These are phyloP conservation scores for Autographa pulchrina DNA, from an alignment of 2,888 invertebrate species.

Conservation along the genomic window DNA sequence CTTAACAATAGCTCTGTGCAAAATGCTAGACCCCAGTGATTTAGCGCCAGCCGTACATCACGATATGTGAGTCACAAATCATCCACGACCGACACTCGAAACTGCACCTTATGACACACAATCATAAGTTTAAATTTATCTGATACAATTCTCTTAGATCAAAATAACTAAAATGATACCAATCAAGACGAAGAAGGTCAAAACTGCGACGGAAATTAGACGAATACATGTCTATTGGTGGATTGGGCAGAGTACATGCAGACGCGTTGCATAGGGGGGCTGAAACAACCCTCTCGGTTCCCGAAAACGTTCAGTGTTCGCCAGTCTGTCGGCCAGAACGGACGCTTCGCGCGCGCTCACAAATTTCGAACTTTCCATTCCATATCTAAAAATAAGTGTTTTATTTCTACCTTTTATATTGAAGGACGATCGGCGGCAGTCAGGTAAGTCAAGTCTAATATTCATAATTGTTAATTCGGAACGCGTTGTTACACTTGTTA, in stretches of 20 bases:
- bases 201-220: constrained; percentile 72
- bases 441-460: constrained; percentile 69
- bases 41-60: constrained; percentile 41
- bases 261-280: constrained; percentile 68
- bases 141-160: constrained; percentile 37
- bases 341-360: constrained; percentile 58
- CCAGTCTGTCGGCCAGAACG: constrained; percentile 57
- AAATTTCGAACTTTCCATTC: constrained; percentile 62
- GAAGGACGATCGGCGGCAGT: constrained; percentile 50
- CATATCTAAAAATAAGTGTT: constrained; percentile 67
- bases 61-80: constrained; percentile 38
- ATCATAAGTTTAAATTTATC: constrained; percentile 26
- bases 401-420: constrained; percentile 57
- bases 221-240: constrained; percentile 66
- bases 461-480: constrained; percentile 60
- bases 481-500: constrained; percentile 62
- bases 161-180: constrained; percentile 66
- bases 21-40: constrained; percentile 53
- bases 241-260: constrained; percentile 66
- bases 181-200: constrained; percentile 72
- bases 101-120: constrained; percentile 27
- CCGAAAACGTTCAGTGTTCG: constrained; percentile 68
- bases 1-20: constrained; percentile 46
- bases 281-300: constrained; percentile 62
- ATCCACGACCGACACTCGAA: constrained; percentile 21